These are phyloP conservation scores for Erebia ligea DNA, from an alignment of 2,888 invertebrate genomes.

Conservation along the genomic window DNA sequence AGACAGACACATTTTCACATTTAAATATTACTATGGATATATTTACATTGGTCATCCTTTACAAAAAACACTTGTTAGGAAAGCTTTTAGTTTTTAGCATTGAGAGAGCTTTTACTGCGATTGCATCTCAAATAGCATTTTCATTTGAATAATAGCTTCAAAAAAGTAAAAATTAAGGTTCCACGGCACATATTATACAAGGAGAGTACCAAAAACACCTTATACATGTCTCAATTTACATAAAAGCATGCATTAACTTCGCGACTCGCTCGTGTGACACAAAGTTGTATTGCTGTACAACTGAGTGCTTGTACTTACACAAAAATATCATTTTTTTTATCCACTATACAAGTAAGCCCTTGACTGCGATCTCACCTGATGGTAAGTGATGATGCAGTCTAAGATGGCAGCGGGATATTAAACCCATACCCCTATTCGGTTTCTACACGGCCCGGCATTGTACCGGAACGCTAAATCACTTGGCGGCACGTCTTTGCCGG, in stretches of 20 bases:
- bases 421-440: too few species aligned
- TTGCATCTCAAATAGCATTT: neutral
- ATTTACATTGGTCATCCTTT: neutral
- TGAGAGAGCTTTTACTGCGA: neutral
- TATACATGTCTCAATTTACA: conserved; percentile 33
- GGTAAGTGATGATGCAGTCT: too few species aligned
- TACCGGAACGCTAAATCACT: too few species aligned
- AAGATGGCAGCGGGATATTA: too few species aligned
- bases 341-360: too few species aligned
- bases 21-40: too few species aligned
- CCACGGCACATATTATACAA: neutral
- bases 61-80: neutral
- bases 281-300: conserved; percentile 17
- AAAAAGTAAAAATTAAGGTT: conserved; percentile 4
- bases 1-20: too few species aligned
- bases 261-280: conserved; percentile 16
- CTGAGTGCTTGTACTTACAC: conserved; percentile 16
- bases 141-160: neutral
- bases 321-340: conserved; percentile 31
- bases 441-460: too few species aligned
- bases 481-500: too few species aligned
- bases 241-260: conserved; percentile 32
- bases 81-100: neutral
- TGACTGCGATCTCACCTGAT: too few species aligned
- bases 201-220: conserved; percentile 13